These are phyloP conservation scores for Enteromius fasciolatus DNA, from an alignment of 2,797 vertebrate species.

Conservation along the genomic window DNA sequence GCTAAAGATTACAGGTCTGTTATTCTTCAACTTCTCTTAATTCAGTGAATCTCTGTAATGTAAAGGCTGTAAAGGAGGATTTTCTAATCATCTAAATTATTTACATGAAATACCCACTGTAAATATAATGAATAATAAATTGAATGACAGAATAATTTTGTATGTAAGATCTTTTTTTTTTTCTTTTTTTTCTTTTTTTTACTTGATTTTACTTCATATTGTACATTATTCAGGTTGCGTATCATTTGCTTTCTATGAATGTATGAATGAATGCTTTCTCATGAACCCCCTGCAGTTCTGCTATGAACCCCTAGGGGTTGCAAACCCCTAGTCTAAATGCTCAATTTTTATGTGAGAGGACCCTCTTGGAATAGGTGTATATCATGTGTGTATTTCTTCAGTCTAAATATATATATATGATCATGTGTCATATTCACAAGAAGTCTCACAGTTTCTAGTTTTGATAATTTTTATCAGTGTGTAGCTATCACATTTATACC, in stretches of 20 bases:
- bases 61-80: neutral
- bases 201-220: neutral
- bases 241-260: neutral
- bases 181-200: neutral
- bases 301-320: neutral
- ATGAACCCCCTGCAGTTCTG: neutral
- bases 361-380: neutral
- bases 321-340: neutral
- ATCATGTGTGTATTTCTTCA: neutral
- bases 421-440: neutral
- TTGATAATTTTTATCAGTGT: neutral
- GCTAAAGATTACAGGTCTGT: conserved; percentile 86
- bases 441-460: neutral
- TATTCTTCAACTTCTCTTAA: neutral
- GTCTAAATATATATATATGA: conserved; percentile 1
- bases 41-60: neutral
- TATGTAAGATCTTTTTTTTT: neutral
- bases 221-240: neutral
- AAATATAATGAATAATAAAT: neutral
- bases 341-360: neutral
- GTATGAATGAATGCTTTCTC: no score
- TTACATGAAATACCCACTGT: neutral
- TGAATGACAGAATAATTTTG: neutral
- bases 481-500: neutral
- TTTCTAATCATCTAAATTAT: neutral